These are phyloP conservation scores for Pyrrhia umbra DNA, from an alignment of 2,888 invertebrate genomes.

Conservation along the genomic window DNA sequence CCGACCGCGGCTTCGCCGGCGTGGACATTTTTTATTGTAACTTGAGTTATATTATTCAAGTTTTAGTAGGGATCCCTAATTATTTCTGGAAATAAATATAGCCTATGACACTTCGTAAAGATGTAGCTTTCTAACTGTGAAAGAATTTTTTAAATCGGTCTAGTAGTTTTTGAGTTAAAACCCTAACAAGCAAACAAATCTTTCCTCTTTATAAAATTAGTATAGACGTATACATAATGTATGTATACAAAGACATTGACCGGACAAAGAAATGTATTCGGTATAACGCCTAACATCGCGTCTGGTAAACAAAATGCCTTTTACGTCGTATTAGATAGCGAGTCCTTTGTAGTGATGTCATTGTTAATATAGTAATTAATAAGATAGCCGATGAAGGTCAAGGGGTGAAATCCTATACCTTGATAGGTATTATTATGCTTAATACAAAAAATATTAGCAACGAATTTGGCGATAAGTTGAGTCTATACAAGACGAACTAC, in stretches of 20 bases:
- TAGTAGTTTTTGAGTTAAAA: too few relatives aligned
- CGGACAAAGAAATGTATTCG: constrained; percentile 22
- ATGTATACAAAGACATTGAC: constrained; percentile 14
- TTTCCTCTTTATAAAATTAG: too few relatives aligned
- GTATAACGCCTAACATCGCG: constrained; percentile 17
- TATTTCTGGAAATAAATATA: too few relatives aligned
- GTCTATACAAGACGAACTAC: too few relatives aligned
- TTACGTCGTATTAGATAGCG: constrained; percentile 14
- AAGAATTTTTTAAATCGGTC: too few relatives aligned
- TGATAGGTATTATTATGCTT: constrained; percentile 12
- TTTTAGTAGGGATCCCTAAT: too few relatives aligned
- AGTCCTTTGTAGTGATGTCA: constrained; percentile 29
- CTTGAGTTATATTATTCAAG: too few relatives aligned
- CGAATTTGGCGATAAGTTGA: neutral
- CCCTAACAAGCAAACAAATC: too few relatives aligned
- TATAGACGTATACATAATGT: constrained; percentile 21
- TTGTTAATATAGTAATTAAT: constrained; percentile 43
- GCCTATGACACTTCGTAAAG: too few relatives aligned
- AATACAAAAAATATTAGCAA: constrained; percentile 11
- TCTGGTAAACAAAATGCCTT: constrained; percentile 26
- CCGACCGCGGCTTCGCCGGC: too few relatives aligned
- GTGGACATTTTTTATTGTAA: too few relatives aligned
- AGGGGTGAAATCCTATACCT: constrained; percentile 27
- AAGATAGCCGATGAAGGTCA: constrained; percentile 43
- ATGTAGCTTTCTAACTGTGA: too few relatives aligned